phyloP scores from a whole-genome alignment of 2,113 vertebrate species.

The Platanista minor region DNA sequence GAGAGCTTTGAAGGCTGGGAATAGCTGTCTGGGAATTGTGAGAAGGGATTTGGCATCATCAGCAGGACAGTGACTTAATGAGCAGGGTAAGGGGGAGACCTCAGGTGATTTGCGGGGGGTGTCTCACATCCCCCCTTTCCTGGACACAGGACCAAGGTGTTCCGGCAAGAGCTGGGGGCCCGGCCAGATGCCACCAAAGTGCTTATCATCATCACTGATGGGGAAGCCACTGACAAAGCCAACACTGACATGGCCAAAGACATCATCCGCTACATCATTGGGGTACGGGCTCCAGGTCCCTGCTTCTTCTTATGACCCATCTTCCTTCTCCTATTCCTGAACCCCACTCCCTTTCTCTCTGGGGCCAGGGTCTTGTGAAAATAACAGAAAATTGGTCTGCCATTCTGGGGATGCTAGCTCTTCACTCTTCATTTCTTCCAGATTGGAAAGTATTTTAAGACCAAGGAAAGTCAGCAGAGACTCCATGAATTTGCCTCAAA shows the following conservation, averaged over 20 bases:
- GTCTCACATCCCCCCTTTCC: background rate
- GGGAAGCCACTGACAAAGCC: slow-evolving; percentile 32
- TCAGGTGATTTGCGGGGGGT: background rate
- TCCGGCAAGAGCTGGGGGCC: slow-evolving; percentile 69
- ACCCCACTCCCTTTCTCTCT: background rate
- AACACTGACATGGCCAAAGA: background rate
- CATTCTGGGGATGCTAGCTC: background rate
- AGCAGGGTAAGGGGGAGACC: background rate
- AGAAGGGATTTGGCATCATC: background rate
- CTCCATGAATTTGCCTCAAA: slow-evolving; percentile 67
- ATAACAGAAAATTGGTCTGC: background rate
- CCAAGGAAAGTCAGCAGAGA: background rate
- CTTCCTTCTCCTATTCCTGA: background rate
- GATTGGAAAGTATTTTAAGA: slow-evolving; percentile 59
- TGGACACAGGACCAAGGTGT: slow-evolving; percentile 66
- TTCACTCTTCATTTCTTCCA: background rate
- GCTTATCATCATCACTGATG: slow-evolving; percentile 88
- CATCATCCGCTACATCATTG: slow-evolving; percentile 73
- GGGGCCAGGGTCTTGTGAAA: background rate
- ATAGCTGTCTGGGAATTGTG: background rate
- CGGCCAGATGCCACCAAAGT: slow-evolving; percentile 81
- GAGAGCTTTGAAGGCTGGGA: background rate
- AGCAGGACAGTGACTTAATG: background rate
- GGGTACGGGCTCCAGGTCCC: slow-evolving; percentile 48
- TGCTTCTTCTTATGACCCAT: background rate